Percentiles rank a stretch among this genome's conserved stretches.
These are phyloP conservation scores for Hemibagrus guttatus DNA, from an alignment of 2,797 vertebrate genomes.

Conservation along the genomic window DNA sequence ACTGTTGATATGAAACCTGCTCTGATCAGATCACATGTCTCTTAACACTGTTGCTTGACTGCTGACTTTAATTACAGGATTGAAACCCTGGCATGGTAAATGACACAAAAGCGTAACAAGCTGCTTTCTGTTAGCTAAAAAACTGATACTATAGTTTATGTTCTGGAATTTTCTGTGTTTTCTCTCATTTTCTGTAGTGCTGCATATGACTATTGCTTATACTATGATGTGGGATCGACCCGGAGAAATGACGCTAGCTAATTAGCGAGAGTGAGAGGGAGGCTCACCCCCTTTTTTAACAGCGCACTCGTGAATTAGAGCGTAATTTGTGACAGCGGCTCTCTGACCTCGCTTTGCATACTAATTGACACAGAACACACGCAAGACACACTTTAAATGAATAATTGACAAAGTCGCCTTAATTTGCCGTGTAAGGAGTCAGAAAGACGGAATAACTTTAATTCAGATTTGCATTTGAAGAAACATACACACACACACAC, in stretches of 20 bases:
- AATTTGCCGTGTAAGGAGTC: constrained; percentile 56
- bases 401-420: constrained; percentile 62
- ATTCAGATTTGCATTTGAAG: constrained; percentile 38
- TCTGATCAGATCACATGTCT: constrained; percentile 14
- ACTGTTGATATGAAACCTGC: constrained; percentile 2
- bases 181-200: constrained; percentile 54
- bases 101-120: constrained; percentile 42
- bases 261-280: constrained; percentile 44
- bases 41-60: constrained; percentile 52
- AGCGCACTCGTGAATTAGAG: constrained; percentile 45
- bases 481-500: constrained; percentile 1
- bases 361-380: constrained; percentile 60
- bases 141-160: constrained; percentile 35
- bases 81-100: constrained; percentile 63
- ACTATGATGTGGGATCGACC: constrained; percentile 80
- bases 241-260: constrained; percentile 88
- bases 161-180: constrained; percentile 46
- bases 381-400: constrained; percentile 47
- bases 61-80: constrained; percentile 65
- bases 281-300: constrained; percentile 42
- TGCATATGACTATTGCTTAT: constrained; percentile 63
- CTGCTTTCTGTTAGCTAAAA: constrained; percentile 44
- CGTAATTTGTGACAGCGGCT: constrained; percentile 52
- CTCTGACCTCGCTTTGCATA: constrained; percentile 56
- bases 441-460: constrained; percentile 51